A percentile compares a stretch with the other conserved stretches of the same genome.
phyloP scores from a whole-genome alignment of 2,888 invertebrate genomes.

The Dusona sp. region DNA sequence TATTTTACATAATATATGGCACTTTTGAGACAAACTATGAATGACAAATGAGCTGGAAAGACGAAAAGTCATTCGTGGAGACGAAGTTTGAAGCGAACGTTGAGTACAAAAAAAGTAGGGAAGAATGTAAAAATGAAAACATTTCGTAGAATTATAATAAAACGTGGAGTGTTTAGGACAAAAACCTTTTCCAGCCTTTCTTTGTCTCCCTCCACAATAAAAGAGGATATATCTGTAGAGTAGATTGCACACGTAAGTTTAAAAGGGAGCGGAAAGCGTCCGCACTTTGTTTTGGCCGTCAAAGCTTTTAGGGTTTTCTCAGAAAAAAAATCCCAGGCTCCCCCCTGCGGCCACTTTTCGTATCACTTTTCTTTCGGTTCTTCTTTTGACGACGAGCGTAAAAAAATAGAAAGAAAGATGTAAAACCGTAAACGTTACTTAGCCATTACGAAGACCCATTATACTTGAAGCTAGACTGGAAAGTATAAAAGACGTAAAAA shows the following conservation, averaged over 20 bases:
- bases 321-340: not conserved
- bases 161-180: not conserved
- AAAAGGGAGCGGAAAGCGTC: constrained; percentile 11
- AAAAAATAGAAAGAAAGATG: not conserved
- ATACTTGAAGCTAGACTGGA: not conserved
- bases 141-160: not conserved
- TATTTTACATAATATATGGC: too few relatives aligned
- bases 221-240: not conserved
- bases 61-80: too few relatives aligned
- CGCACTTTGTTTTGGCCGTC: not conserved
- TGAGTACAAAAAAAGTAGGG: not conserved
- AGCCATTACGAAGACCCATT: not conserved
- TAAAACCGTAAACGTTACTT: constrained; percentile 44
- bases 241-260: not conserved
- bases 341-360: not conserved
- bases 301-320: constrained; percentile 29
- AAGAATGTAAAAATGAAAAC: not conserved
- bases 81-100: too few relatives aligned
- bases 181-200: not conserved
- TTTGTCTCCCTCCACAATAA: not conserved
- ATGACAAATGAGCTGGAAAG: too few relatives aligned
- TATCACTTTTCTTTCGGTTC: constrained; percentile 8
- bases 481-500: not conserved
- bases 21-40: too few relatives aligned
- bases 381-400: not conserved